Conservation (phyloP, 2,888 invertebrate species). For the Desoria tigrina region DNA sequence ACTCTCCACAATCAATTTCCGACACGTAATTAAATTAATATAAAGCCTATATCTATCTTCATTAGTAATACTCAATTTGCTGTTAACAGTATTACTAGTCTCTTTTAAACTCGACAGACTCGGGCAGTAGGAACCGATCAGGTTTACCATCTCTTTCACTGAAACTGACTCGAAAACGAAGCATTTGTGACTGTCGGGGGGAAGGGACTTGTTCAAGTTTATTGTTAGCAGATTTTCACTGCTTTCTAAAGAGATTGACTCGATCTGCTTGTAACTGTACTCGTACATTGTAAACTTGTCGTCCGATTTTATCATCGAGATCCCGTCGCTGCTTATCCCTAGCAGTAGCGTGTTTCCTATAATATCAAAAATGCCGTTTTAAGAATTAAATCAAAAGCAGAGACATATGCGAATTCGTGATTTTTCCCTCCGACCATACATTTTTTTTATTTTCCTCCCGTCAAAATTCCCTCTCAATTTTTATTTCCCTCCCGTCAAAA, state of each 20-base stretch:
- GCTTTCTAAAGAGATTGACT: conserved; percentile 85
- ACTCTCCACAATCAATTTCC: conserved; percentile 79
- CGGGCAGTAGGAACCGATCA: conserved; percentile 89
- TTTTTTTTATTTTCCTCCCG: no score
- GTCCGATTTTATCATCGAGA: conserved; percentile 85
- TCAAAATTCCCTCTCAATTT: no score
- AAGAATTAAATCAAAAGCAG: no score
- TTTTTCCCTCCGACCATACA: no score
- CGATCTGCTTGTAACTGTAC: conserved; percentile 86
- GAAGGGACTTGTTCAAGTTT: conserved; percentile 69
- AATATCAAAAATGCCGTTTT: no score
- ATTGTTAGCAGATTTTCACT: conserved; percentile 90
- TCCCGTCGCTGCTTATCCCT: conserved; percentile 86
- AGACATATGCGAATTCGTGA: no score
- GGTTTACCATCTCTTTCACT: conserved; percentile 86
- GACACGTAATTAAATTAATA: conserved; percentile 79
- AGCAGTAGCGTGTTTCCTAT: conserved; percentile 68
- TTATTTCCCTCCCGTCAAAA: no score
- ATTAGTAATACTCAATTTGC: conserved; percentile 66
- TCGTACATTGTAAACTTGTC: conserved; percentile 90
- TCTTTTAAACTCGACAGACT: conserved; percentile 63
- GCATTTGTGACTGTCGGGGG: conserved; percentile 75
- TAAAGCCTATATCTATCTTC: conserved; percentile 85
- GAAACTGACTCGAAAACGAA: conserved; percentile 89
- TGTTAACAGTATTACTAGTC: not conserved